phyloP scores from a whole-genome alignment of 2,888 invertebrate genomes.

The Barypeithes pellucidus region DNA sequence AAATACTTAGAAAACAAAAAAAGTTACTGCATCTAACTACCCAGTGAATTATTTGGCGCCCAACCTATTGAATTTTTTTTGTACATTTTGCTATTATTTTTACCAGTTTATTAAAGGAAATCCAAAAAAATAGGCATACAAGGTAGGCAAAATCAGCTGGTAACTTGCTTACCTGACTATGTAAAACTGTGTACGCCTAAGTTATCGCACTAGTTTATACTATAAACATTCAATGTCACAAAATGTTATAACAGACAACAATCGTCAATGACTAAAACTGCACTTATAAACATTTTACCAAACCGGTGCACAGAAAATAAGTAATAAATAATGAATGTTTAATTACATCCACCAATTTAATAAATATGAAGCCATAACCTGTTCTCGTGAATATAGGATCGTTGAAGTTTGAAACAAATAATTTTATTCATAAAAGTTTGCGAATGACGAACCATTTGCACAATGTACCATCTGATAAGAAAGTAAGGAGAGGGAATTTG shows the following conservation, averaged over 20 bases:
- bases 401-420: constrained; percentile 9
- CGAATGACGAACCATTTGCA: background rate
- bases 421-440: constrained; percentile 17
- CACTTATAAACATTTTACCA: background rate
- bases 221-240: background rate
- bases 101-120: too few species aligned
- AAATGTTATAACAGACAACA: background rate
- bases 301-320: background rate
- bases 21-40: too few species aligned
- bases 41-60: too few species aligned
- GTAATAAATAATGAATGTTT: background rate
- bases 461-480: constrained; percentile 19
- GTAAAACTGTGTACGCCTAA: background rate
- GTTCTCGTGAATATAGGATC: constrained; percentile 3
- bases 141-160: too few species aligned
- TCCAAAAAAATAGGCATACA: too few species aligned
- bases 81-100: too few species aligned
- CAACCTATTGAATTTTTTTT: too few species aligned
- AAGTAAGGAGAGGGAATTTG: constrained; percentile 13
- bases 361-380: constrained; percentile 6
- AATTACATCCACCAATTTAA: constrained; percentile 6
- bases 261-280: constrained; percentile 6
- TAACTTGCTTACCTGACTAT: too few species aligned
- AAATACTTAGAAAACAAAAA: too few species aligned
- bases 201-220: background rate